phyloP scores from a whole-genome alignment of 2,888 invertebrate species.

The Rotaria socialis region DNA sequence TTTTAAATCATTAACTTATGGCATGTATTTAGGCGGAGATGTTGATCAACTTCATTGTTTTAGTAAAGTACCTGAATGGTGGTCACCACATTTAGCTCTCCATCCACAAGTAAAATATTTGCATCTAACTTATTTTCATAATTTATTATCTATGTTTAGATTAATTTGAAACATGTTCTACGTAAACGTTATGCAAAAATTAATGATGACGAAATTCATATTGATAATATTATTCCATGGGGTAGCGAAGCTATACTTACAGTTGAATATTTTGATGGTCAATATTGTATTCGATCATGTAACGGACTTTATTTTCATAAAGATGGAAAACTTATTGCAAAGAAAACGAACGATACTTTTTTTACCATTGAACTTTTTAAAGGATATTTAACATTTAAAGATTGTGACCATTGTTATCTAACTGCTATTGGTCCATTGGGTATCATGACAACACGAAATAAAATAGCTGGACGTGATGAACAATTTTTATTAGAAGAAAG shows the following conservation, averaged over 20 bases:
- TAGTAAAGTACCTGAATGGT: constrained; percentile 85
- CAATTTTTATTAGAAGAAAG: constrained; percentile 92
- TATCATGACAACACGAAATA: constrained; percentile 83
- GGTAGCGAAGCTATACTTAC: constrained; percentile 92
- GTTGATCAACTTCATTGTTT: constrained; percentile 86
- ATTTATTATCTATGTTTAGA: constrained; percentile 61
- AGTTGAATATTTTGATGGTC: constrained; percentile 78
- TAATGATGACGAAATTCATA: constrained; percentile 70
- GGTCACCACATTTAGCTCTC: constrained; percentile 88
- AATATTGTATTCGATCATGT: constrained; percentile 89
- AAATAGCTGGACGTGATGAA: constrained; percentile 87
- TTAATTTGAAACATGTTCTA: constrained; percentile 83
- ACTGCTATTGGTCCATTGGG: constrained; percentile 92
- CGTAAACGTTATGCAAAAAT: constrained; percentile 88
- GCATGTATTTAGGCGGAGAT: constrained; percentile 84
- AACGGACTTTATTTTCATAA: constrained; percentile 72
- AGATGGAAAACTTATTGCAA: constrained; percentile 59
- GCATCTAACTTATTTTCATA: constrained; percentile 20
- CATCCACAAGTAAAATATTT: constrained; percentile 73
- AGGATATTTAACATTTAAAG: constrained; percentile 67
- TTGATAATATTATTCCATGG: constrained; percentile 94
- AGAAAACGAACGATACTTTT: constrained; percentile 67
- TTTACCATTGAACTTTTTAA: constrained; percentile 92
- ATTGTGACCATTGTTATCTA: constrained; percentile 78
- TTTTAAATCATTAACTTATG: constrained; percentile 66